A percentile compares a stretch with the other conserved stretches of the same genome.
Conservation (phyloP, 2,113 vertebrate genomes). For the Hydrochoerus hydrochaeris region DNA sequence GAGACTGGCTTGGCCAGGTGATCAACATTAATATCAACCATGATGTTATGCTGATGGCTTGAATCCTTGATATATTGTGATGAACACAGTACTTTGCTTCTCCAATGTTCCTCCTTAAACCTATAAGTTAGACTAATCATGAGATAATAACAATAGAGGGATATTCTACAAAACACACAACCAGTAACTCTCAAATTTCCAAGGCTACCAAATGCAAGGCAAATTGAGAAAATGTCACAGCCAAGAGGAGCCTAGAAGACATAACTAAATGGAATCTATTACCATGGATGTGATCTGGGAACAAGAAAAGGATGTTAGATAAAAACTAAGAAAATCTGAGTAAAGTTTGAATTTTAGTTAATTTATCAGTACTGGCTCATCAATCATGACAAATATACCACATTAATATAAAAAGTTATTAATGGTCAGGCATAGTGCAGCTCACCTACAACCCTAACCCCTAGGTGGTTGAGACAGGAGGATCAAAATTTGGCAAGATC, state of each 20-base stretch:
- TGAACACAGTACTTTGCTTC: neutral
- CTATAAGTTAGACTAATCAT: neutral
- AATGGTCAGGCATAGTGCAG: neutral
- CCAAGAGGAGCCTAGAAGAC: neutral
- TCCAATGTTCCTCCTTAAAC: neutral
- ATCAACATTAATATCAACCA: neutral
- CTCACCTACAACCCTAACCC: neutral
- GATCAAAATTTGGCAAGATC: neutral
- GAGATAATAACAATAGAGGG: neutral
- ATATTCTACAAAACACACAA: neutral
- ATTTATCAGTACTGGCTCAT: neutral
- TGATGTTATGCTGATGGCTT: neutral
- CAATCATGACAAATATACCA: neutral
- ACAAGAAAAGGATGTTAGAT: neutral
- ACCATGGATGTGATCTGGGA: neutral
- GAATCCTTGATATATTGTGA: neutral
- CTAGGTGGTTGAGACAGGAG: neutral
- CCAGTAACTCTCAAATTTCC: neutral
- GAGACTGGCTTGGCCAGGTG: neutral
- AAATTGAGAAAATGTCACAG: neutral
- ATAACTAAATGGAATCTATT: neutral
- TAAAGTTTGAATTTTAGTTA: neutral
- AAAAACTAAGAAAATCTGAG: neutral
- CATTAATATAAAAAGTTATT: neutral
- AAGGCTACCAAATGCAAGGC: neutral